Conservation (phyloP, 2,797 vertebrate species). For the Pseudochirops cupreus region DNA sequence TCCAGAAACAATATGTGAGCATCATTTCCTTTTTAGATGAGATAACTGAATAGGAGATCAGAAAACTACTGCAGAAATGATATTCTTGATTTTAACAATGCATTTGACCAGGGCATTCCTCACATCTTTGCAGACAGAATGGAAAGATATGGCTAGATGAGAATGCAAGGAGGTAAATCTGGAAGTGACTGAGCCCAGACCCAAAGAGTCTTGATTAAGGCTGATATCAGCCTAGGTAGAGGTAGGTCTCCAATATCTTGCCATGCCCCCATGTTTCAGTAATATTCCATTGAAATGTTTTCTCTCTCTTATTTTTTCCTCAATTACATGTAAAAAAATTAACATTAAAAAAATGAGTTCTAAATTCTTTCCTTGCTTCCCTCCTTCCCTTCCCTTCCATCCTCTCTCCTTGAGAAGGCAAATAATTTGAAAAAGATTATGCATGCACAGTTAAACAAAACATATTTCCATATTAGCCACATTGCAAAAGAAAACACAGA, state of each 20-base stretch:
- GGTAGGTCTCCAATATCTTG: background rate
- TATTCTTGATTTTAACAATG: background rate
- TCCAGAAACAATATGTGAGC: background rate
- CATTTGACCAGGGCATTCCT: background rate
- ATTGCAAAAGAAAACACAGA: background rate
- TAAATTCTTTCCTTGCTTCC: background rate
- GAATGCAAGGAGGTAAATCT: background rate
- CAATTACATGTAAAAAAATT: background rate
- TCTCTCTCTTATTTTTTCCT: background rate
- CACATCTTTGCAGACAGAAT: background rate
- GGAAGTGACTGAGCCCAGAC: background rate
- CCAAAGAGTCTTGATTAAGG: background rate
- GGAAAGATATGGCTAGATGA: background rate
- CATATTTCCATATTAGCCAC: background rate
- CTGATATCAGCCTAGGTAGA: background rate
- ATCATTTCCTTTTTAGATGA: background rate
- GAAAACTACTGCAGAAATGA: background rate
- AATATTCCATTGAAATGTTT: background rate
- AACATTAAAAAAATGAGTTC: background rate
- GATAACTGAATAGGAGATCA: background rate
- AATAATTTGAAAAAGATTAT: background rate
- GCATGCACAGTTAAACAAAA: background rate
- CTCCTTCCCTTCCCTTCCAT: background rate
- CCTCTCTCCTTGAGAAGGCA: background rate
- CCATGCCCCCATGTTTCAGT: background rate